Conservation (phyloP, 2,797 vertebrate genomes). For the Glossophaga mutica region DNA sequence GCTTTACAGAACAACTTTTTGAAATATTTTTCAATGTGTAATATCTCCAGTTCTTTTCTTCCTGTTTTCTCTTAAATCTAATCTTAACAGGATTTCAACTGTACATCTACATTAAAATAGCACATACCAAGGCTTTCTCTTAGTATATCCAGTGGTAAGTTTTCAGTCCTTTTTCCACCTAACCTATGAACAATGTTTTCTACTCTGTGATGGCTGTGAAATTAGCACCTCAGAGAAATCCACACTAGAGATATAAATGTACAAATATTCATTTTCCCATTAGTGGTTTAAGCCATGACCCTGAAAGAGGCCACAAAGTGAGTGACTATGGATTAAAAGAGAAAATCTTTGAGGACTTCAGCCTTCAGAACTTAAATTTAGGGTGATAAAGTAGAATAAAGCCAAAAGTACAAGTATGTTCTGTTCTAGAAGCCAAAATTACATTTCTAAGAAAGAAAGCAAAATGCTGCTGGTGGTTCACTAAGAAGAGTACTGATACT, state of each 20-base stretch:
- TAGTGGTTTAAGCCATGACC: not conserved
- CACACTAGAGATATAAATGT: not conserved
- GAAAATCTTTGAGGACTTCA: not conserved
- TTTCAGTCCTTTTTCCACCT: not conserved
- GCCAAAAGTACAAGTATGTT: not conserved
- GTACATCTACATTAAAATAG: not conserved
- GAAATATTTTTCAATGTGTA: not conserved
- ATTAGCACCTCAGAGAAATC: not conserved
- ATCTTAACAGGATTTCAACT: not conserved
- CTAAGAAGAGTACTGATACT: not conserved
- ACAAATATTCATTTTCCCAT: not conserved
- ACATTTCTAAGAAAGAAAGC: not conserved
- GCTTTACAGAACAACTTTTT: not conserved
- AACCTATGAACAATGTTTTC: not conserved
- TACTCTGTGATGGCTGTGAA: not conserved
- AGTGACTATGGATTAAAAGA: not conserved
- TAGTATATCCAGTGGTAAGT: not conserved
- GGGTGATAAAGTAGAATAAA: not conserved
- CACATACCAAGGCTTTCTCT: not conserved
- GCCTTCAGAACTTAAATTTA: not conserved
- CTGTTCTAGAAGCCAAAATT: not conserved
- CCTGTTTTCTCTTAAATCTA: not conserved
- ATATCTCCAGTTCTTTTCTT: not conserved
- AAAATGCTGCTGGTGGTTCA: not conserved
- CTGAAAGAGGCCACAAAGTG: not conserved